Percentiles rank a stretch among this genome's conserved stretches.
Evolutionary conservation across 2,888 invertebrate genomes (phyloP).

Genomic region (Sepioteuthis lessoniana): DNA sequence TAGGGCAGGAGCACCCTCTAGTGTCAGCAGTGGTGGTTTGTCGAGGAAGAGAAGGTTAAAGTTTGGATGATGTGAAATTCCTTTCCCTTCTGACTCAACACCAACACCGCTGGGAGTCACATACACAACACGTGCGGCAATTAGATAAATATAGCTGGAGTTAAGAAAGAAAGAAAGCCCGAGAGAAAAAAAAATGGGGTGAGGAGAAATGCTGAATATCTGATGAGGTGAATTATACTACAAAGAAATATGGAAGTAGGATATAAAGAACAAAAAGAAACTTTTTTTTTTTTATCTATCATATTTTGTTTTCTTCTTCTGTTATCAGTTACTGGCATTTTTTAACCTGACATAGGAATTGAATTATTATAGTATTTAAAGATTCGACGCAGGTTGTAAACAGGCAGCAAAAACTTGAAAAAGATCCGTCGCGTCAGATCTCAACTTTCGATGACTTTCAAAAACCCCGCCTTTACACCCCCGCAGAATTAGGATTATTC

Average conservation of each 20-base stretch:
- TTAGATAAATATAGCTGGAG: not conserved
- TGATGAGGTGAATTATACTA: not conserved
- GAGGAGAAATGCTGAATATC: not conserved
- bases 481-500: not conserved
- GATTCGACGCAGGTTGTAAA: not conserved
- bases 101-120: conserved; percentile 18
- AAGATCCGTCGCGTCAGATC: not conserved
- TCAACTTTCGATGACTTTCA: not conserved
- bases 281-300: not conserved
- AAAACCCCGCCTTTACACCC: not conserved
- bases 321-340: not conserved
- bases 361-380: not conserved
- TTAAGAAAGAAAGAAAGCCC: not conserved
- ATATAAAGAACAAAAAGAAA: not conserved
- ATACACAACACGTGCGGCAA: not conserved
- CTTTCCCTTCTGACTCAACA: conserved; percentile 10
- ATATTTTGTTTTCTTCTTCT: not conserved
- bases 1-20: not conserved
- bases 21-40: not conserved
- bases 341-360: not conserved
- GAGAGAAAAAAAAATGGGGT: not conserved
- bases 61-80: not conserved
- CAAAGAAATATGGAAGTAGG: not conserved
- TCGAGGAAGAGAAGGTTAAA: not conserved
- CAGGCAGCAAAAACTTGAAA: not conserved